Base-by-base conservation (phyloP, 2,113 vertebrate species). In the Oxyruncus cristatus region DNA sequence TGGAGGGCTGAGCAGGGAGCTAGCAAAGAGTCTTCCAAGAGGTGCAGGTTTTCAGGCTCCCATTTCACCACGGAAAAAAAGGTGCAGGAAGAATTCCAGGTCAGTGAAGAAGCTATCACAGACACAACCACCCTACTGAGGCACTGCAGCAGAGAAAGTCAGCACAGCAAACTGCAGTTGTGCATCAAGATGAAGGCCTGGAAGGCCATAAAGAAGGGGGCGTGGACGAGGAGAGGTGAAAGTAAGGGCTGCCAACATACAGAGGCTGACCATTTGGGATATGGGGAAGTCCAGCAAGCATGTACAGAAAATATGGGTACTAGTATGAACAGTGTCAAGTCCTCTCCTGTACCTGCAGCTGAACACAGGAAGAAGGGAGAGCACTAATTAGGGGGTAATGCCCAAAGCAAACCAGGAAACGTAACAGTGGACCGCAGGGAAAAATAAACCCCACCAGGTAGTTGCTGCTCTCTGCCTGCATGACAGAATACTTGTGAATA, bases 361-460 rank as follows among this genome's bases (percentile, higher is more conserved):
- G 66, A 44, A 27, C 53, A 61, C 18, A 47, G 24, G 41, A 8
- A 37, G n/a, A 13, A 47, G 5, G 19, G 24, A 62, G 28, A 75
- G 53, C 26, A 42, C 18, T 22, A 11, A 26, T 22, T 12, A 53
- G 14, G 4, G 8, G 19, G 24, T 23, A 53, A 44, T 8, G 8
- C 32, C 37, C 55, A 68, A 72, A 92, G 35, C 27, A n/a, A 52
- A 55, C 11, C 7, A 53, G 47, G 23, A 92, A 72, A 85, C 7
- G 4, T 1, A 5, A 74, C 12, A 55, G 26, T 21, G 26, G 26
- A 67, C 33, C 10, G 28, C n/a, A 66, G 5, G 7, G 5, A 1
- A 55, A 41, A 71, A 71, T n/a, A 80, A 42, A 2, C 0, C 11
- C 17, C 28, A 50, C 7, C 2, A 20, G 26, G 32, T 14, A 1